Evolutionary conservation across 1,140 invertebrate species (phyloP).

Genomic region (Drosophila kikkawai): DNA sequence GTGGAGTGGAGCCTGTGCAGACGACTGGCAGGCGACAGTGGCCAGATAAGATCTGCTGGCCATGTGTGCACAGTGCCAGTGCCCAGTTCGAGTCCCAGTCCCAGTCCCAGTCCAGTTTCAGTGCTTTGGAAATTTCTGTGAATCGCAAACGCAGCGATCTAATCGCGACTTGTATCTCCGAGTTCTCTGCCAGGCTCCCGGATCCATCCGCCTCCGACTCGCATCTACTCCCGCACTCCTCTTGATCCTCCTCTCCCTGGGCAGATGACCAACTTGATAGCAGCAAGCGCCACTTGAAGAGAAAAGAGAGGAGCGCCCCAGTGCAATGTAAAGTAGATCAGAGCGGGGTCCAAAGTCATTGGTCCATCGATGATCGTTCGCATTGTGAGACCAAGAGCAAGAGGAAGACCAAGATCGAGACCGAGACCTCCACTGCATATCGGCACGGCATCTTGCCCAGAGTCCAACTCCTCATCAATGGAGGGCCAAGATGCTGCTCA

Average conservation of each 20-base stretch:
- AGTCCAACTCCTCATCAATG: slow-evolving; percentile 18
- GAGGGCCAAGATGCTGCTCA: slow-evolving; percentile 48
- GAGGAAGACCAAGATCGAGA: not conserved
- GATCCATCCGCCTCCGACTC: slow-evolving; percentile 25
- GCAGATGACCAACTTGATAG: slow-evolving; percentile 73
- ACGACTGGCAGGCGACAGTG: slow-evolving; percentile 54
- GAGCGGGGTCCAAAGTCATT: slow-evolving; percentile 39
- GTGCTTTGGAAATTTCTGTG: slow-evolving; percentile 75
- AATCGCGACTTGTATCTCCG: slow-evolving; percentile 76
- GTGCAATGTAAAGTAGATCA: slow-evolving; percentile 79
- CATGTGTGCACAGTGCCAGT: slow-evolving; percentile 66
- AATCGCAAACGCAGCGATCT: slow-evolving; percentile 73
- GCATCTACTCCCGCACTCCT: slow-evolving; percentile 22
- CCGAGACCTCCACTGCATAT: slow-evolving; percentile 7
- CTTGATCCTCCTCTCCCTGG: not conserved
- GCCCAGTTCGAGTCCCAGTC: slow-evolving; percentile 5
- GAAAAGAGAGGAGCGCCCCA: slow-evolving; percentile 14
- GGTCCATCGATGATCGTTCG: slow-evolving; percentile 37
- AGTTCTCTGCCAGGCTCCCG: slow-evolving; percentile 38
- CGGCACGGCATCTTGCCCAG: slow-evolving; percentile 5
- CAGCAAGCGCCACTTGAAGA: slow-evolving; percentile 71
- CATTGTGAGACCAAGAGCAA: slow-evolving; percentile 10
- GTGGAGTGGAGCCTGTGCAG: slow-evolving; percentile 23
- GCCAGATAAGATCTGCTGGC: slow-evolving; percentile 66
- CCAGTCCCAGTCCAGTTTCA: slow-evolving; percentile 40